Evolutionary conservation across 2,113 vertebrate genomes (phyloP).

Genomic region (Clarias batrachus): DNA sequence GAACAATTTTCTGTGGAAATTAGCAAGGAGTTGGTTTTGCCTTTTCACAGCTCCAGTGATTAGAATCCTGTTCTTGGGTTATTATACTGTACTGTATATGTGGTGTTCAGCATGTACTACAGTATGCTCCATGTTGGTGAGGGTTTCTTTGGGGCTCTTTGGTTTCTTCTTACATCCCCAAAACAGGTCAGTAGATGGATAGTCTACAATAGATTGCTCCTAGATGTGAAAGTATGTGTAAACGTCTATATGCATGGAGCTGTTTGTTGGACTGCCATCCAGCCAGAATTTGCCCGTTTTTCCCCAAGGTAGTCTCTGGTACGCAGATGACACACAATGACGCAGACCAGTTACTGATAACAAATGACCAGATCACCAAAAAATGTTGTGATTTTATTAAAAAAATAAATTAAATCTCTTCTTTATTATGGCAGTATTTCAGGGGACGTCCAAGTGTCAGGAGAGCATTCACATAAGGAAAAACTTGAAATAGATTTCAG

Average conservation of each 20-base stretch:
- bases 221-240: neutral
- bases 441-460: neutral
- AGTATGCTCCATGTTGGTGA: neutral
- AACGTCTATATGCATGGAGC: neutral
- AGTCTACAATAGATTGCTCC: neutral
- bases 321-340: neutral
- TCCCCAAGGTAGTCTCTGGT: neutral
- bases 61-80: neutral
- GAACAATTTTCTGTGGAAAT: neutral
- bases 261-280: neutral
- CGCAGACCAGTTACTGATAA: neutral
- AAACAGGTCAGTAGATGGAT: neutral
- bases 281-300: neutral
- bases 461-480: neutral
- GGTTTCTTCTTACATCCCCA: neutral
- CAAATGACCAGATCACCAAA: neutral
- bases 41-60: neutral
- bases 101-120: neutral
- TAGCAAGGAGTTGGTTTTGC: neutral
- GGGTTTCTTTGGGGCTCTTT: neutral
- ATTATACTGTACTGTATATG: neutral
- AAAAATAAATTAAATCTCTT: neutral
- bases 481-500: slow-evolving; percentile 13
- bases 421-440: neutral
- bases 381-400: neutral